Evolutionary conservation across 2,797 vertebrate species (phyloP), one percentile per base, ranked within the genome.

Genomic region (Hoplostethus atlanticus): DNA sequence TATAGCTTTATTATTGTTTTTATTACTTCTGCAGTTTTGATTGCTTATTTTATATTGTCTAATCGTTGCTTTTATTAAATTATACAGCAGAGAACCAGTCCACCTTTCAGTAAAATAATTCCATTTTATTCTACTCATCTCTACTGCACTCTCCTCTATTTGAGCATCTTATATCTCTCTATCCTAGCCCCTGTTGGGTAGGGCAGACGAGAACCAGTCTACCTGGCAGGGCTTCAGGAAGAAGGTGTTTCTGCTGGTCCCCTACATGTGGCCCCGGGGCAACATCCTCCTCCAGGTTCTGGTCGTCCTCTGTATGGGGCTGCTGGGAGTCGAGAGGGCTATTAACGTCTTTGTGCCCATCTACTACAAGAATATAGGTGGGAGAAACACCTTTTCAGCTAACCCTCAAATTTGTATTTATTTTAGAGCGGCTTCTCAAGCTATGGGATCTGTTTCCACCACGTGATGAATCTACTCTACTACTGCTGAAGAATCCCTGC

Each of bases 261-360:
- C 96, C 0, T 99, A 98, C 89, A 92, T 98, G 92, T 99, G 98
- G 98, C 98, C 97, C 0, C 87, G 21, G 16, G 95, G 95, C 42
- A 99, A 72, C 75, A 4, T 80, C 4, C 1, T 90, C 2, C 95
- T 99, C 47, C 98, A 99, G 93, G 34, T 94, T 0, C 90, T 97
- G 44, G 98, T 99, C 65, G 11, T 99, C 40, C 88, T 98, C 84
- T 99, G 98, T 77, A 85, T 99, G 85, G 76, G 81, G 0, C 92
- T 99, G 75, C 96, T 99, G 88, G 97, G 91, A n/a, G 1, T 94
- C 7, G 98, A 99, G 81, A 88, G 98, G 2, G 97, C 46, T 28
- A 89, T 99, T 80, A 99, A 99, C 0, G 88, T 99, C 81, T 98
- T 98, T 0, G 97, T 99, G 5, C 98, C 98, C 1, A 96, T 99